Evolutionary conservation across 2,797 vertebrate genomes (phyloP).

Genomic region (Kryptolebias ocellatus): DNA sequence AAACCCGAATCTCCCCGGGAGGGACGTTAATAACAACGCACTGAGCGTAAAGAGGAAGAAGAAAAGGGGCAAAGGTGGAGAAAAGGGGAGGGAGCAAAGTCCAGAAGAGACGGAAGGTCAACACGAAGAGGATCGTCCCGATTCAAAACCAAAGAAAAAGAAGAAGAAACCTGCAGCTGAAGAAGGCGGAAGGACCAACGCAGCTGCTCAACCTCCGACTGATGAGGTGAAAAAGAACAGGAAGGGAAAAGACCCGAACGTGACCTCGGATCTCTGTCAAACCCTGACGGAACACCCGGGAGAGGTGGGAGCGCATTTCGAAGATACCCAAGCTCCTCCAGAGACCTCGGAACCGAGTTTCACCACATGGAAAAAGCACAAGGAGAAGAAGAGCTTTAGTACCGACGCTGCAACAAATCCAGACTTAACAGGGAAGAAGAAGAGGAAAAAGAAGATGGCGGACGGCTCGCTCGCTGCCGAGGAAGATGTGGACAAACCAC

Average conservation of each 20-base stretch:
- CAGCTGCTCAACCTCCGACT: background rate
- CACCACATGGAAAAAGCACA: slow-evolving; percentile 32
- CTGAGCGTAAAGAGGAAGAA: slow-evolving; percentile 8
- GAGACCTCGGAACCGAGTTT: background rate
- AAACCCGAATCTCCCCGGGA: slow-evolving; percentile 7
- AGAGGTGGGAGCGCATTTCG: background rate
- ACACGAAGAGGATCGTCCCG: background rate
- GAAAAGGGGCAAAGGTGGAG: background rate
- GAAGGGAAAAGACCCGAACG: slow-evolving; percentile 13
- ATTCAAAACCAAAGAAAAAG: slow-evolving; percentile 27
- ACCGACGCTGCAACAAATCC: background rate
- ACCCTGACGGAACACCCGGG: background rate
- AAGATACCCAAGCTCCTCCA: slow-evolving; percentile 7
- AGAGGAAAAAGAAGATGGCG: slow-evolving; percentile 1
- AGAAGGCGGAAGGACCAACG: background rate
- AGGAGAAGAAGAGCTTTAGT: slow-evolving; percentile 25
- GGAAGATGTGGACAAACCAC: background rate
- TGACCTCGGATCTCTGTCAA: background rate
- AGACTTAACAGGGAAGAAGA: background rate
- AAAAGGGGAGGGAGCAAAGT: slow-evolving; percentile 2
- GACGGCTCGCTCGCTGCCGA: background rate
- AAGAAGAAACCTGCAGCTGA: slow-evolving; percentile 8
- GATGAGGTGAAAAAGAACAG: slow-evolving; percentile 27
- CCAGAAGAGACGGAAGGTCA: background rate
- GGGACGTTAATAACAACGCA: background rate